Evolutionary conservation across 2,888 invertebrate species (phyloP).

Genomic region (Ashinkailepas kermadecensis): DNA sequence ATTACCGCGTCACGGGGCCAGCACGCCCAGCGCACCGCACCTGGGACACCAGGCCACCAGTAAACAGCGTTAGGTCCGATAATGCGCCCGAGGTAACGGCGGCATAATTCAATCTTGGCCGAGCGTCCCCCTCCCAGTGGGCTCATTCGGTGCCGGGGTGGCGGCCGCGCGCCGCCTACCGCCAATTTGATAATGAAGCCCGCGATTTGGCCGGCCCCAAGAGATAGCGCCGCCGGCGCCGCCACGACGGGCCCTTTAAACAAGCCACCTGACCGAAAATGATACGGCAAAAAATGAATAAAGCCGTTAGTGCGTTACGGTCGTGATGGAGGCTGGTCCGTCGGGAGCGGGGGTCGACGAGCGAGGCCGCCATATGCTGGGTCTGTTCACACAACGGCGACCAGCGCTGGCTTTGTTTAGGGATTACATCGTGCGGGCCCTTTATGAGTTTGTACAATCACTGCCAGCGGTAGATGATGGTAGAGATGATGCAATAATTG

Average conservation of each 20-base stretch:
- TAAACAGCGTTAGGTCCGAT: not conserved
- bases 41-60: not conserved
- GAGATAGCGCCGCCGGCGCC: not conserved
- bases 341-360: not conserved
- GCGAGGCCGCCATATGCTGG: not conserved
- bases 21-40: not conserved
- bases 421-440: too few relatives aligned
- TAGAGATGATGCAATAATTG: not conserved
- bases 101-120: constrained; percentile 19
- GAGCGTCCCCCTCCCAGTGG: not conserved
- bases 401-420: too few relatives aligned
- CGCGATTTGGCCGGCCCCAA: not conserved
- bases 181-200: constrained; percentile 20
- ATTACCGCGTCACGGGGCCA: not conserved
- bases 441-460: too few relatives aligned
- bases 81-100: constrained; percentile 14
- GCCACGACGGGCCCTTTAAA: not conserved
- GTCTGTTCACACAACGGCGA: too few relatives aligned
- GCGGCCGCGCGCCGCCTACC: not conserved
- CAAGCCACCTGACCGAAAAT: not conserved
- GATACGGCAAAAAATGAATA: constrained; percentile 7
- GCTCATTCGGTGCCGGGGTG: not conserved
- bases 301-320: constrained; percentile 1
- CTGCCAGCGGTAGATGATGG: not conserved
- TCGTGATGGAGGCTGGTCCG: constrained; percentile 4